A percentile compares a stretch with the other conserved stretches of the same genome.
Evolutionary conservation across 2,888 invertebrate species (phyloP).

Genomic region (Drosophila suboccidentalis): DNA sequence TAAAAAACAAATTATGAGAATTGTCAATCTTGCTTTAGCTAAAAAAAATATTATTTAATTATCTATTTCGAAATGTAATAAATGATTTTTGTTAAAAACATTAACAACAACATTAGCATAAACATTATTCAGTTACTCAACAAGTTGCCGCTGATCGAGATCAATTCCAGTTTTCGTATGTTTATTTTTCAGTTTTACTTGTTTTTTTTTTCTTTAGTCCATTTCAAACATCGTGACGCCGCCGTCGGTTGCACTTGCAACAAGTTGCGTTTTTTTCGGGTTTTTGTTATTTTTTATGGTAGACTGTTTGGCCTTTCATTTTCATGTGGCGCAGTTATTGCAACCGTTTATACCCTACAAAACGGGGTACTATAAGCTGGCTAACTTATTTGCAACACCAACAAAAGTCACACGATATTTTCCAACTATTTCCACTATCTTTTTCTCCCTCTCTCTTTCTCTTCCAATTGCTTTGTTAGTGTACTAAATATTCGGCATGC

Average conservation of each 20-base stretch:
- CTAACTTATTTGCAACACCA: not conserved
- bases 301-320: slow-evolving; percentile 72
- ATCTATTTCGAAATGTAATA: slow-evolving; percentile 5
- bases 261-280: slow-evolving; percentile 50
- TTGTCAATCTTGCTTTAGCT: slow-evolving; percentile 1
- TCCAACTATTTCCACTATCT: not conserved
- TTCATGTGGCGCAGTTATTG: slow-evolving; percentile 63
- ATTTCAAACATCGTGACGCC: slow-evolving; percentile 39
- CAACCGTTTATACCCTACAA: slow-evolving; percentile 17
- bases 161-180: slow-evolving; percentile 34
- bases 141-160: slow-evolving; percentile 28
- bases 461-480: not conserved
- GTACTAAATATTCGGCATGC: slow-evolving; percentile 12
- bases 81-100: slow-evolving; percentile 5
- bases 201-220: slow-evolving; percentile 17
- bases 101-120: slow-evolving; percentile 16
- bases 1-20: slow-evolving; percentile 18
- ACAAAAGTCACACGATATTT: no score
- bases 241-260: slow-evolving; percentile 51
- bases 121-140: slow-evolving; percentile 32
- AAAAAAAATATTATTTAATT: slow-evolving; percentile 15
- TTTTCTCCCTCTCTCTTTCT: not conserved
- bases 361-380: not conserved
- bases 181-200: slow-evolving; percentile 7
- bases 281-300: slow-evolving; percentile 32